These are phyloP conservation scores for Oligia fasciuncula DNA, from an alignment of 2,888 invertebrate genomes.

Conservation along the genomic window DNA sequence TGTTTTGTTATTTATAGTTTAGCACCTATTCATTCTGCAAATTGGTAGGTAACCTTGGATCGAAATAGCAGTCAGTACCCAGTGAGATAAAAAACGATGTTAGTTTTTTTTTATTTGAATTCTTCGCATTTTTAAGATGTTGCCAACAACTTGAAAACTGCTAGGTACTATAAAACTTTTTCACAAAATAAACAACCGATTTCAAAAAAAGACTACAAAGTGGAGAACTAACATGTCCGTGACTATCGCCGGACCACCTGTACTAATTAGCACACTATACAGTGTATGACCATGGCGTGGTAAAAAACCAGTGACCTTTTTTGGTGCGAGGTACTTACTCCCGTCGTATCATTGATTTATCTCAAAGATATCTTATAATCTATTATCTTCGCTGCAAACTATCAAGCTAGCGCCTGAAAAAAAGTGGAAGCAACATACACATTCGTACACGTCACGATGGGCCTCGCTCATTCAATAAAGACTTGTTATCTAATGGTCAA, in stretches of 20 bases:
- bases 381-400: neutral
- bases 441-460: neutral
- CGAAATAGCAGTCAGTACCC: neutral
- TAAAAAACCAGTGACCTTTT: neutral
- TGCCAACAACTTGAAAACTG: neutral
- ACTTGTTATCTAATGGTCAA: neutral
- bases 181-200: no score
- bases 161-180: neutral
- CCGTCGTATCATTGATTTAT: neutral
- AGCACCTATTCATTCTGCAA: neutral
- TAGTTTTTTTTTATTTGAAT: neutral
- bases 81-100: neutral
- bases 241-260: no score
- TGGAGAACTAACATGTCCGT: no score
- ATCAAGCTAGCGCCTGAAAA: neutral
- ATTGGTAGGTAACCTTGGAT: slow-evolving; percentile 10
- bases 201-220: no score
- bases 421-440: neutral
- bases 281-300: neutral
- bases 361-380: neutral
- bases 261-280: no score
- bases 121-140: neutral
- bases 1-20: slow-evolving; percentile 63
- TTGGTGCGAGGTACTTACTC: neutral
- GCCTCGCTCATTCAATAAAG: neutral